phyloP scores from a whole-genome alignment of 2,888 invertebrate species.

The Melanostoma mellinum region DNA sequence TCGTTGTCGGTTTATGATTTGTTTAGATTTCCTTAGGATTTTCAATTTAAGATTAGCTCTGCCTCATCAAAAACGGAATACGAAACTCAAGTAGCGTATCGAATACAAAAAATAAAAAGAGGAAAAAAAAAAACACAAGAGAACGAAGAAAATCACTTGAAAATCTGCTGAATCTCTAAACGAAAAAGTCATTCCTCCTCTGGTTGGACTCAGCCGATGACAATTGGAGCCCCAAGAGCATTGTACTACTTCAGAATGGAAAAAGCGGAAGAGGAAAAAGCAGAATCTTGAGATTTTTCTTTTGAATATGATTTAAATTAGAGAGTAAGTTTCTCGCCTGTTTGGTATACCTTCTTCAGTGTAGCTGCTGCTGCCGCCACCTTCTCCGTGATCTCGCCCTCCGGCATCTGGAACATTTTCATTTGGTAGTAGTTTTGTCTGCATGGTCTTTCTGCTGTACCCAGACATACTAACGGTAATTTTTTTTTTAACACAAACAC shows the following conservation, averaged over 20 bases:
- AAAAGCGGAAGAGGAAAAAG: conserved; percentile 31
- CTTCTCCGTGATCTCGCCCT: not conserved
- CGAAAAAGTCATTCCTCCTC: conserved; percentile 58
- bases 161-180: conserved; percentile 48
- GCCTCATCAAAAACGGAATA: conserved; percentile 5
- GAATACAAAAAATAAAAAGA: not conserved
- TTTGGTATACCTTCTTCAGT: conserved; percentile 42
- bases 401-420: conserved; percentile 50
- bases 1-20: conserved; percentile 44
- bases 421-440: conserved; percentile 67
- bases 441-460: conserved; percentile 44
- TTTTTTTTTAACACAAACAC: conserved; percentile 22
- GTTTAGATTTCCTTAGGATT: conserved; percentile 46
- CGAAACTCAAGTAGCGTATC: conserved; percentile 25
- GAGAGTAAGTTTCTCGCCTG: conserved; percentile 50
- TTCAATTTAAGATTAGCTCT: conserved; percentile 44
- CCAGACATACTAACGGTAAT: conserved; percentile 53
- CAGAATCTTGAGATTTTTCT: conserved; percentile 58
- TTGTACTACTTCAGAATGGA: conserved; percentile 46
- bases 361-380: conserved; percentile 2
- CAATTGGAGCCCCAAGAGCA: conserved; percentile 59
- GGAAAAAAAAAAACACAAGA: not conserved
- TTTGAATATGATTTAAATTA: conserved; percentile 56
- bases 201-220: conserved; percentile 39
- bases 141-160: conserved; percentile 54